Conservation (phyloP, 2,113 vertebrate species). For the Corvus cornix region DNA sequence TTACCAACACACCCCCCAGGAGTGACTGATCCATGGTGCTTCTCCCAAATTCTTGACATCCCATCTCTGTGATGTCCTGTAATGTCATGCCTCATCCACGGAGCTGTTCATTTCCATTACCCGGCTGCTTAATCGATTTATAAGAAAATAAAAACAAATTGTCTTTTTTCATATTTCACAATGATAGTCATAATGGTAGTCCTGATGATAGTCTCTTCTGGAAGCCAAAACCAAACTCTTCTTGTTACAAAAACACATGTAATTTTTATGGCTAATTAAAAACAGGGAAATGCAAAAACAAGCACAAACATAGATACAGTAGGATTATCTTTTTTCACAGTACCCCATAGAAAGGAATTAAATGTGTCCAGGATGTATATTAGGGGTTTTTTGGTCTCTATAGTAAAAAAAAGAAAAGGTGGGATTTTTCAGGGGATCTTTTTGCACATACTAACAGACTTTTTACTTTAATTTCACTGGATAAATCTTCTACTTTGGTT, state of each 20-base stretch:
- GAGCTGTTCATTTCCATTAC: not conserved
- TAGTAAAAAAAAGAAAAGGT: rapidly evolving
- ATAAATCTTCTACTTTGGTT: not conserved
- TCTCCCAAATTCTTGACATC: not conserved
- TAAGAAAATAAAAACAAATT: not conserved
- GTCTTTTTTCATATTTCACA: not conserved
- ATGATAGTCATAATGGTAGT: not conserved
- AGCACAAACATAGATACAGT: not conserved
- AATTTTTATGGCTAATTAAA: not conserved
- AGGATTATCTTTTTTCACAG: not conserved
- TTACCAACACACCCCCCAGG: rapidly evolving
- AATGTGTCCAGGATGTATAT: not conserved
- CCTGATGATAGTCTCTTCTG: not conserved
- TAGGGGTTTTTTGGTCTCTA: rapidly evolving
- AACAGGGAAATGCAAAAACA: not conserved
- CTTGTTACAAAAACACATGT: not conserved
- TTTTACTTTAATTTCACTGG: not conserved
- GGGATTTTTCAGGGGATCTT: not conserved
- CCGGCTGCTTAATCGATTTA: not conserved
- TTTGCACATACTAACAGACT: not conserved
- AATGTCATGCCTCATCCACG: not conserved
- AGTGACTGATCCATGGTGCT: not conserved
- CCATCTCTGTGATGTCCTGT: not conserved
- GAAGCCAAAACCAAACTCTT: not conserved
- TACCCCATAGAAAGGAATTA: not conserved